Base-by-base conservation (phyloP, 2,113 vertebrate genomes). In the Verasper variegatus region DNA sequence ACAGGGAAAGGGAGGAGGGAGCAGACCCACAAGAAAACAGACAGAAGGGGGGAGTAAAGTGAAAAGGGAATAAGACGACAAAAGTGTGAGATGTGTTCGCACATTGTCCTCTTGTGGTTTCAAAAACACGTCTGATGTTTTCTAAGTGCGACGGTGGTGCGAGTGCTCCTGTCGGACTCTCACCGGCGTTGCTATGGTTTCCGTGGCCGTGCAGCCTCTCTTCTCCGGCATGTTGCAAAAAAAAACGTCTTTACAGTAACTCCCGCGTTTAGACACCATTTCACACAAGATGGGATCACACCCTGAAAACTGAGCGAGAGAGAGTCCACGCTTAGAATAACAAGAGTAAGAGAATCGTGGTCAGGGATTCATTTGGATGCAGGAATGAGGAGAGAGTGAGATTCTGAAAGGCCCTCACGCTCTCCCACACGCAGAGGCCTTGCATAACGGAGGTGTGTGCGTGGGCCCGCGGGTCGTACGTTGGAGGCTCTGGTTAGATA, bases 181-280 rank as follows among this genome's bases (percentile, higher is more conserved):
- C 62, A 13, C 45, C 78, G 31, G 60, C 26, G 89, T 92, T 90
- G 90, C 88, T 56, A 91, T 91, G 88, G 90, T 86, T 89, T 74
- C 87, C 58, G 73, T 64, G 75, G 65, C 76, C 55, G 3, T 65
- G 70, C 64, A 76, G 74, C 27, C 54, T 65, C 52, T 42, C 77
- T 76, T 70, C 71, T 37, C 76, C 65, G 64, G 64, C 66, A 68
- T 62, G 71, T 74, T 79, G 78, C 69, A 56, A 74, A 74, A 31
- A 31, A 31, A 31, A 63, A 70, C 23, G 74, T 74, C 40, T 3
- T 24, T 4, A 54, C 70, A 67, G 23, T 51, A 77, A 76, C 67
- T 21, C 31, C 58, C 35, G n/a, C 45, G 45, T 76, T 86, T 56
- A 83, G 57, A 86, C 78, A 15, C 57, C 54, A 62, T 78, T 81